These are phyloP conservation scores for Corticium candelabrum DNA, from an alignment of 37 sponge, comb jelly and placozoan species.

Conservation along the genomic window DNA sequence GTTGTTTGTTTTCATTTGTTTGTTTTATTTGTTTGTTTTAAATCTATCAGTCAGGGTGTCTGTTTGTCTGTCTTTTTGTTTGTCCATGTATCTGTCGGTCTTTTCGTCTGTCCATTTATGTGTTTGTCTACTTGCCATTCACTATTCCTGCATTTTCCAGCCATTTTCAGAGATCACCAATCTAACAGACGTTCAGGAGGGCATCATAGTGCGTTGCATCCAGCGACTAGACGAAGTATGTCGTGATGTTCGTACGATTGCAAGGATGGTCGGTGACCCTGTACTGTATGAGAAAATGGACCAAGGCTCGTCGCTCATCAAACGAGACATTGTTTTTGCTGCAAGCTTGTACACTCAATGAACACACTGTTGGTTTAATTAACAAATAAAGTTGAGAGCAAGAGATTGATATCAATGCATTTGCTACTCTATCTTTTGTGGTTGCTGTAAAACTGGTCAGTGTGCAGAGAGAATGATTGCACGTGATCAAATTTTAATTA, in stretches of 20 bases:
- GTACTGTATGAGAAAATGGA: conserved; percentile 64
- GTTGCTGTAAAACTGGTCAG: too few species aligned
- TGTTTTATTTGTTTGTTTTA: neutral
- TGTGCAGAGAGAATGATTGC: too few species aligned
- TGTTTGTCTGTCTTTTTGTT: neutral
- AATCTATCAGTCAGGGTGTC: neutral
- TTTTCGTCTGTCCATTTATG: neutral
- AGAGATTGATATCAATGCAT: too few species aligned
- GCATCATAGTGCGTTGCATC: conserved; percentile 93
- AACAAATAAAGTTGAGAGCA: too few species aligned
- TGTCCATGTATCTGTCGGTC: too few species aligned
- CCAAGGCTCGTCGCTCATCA: conserved; percentile 60
- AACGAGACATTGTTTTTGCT: conserved; percentile 95
- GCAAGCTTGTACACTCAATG: conserved; percentile 93
- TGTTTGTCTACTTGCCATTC: neutral
- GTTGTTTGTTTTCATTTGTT: too few species aligned
- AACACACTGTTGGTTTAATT: too few species aligned
- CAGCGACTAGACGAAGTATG: conserved; percentile 82
- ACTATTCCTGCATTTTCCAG: conserved; percentile 19
- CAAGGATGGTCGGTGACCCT: conserved; percentile 74
- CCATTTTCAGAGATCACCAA: conserved; percentile 78
- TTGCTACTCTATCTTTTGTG: too few species aligned
- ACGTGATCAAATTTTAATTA: too few species aligned
- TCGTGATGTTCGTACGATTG: conserved; percentile 67
- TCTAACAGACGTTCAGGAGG: conserved; percentile 88